These are phyloP conservation scores for Lucilia cuprina DNA, from an alignment of 1,140 invertebrate genomes.

Conservation along the genomic window DNA sequence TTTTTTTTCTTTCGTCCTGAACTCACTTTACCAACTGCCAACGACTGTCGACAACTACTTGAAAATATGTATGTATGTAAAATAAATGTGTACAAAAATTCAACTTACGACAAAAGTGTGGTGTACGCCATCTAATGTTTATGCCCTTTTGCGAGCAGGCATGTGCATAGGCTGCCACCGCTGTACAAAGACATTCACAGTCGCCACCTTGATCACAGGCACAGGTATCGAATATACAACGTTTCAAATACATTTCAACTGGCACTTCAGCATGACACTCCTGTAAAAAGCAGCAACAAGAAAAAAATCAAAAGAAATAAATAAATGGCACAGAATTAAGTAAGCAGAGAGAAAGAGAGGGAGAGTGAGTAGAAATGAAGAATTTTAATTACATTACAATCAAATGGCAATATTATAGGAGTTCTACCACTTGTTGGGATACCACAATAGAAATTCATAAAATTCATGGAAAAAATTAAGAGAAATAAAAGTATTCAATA, in stretches of 20 bases:
- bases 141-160: conserved; percentile 77
- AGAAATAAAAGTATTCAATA: conserved; percentile 1
- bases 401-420: neutral
- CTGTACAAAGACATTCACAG: conserved; percentile 89
- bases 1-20: neutral
- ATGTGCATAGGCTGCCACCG: conserved; percentile 84
- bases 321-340: neutral
- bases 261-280: conserved; percentile 81
- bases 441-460: neutral
- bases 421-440: too few species aligned
- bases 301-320: neutral
- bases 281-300: conserved; percentile 1
- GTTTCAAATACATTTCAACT: conserved; percentile 71
- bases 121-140: conserved; percentile 80
- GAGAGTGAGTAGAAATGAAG: conserved; percentile 1
- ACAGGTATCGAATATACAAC: conserved; percentile 83
- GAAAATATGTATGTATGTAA: neutral
- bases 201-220: conserved; percentile 88
- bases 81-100: neutral
- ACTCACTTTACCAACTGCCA: neutral
- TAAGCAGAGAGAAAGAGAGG: neutral
- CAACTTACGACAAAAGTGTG: conserved; percentile 81
- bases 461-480: neutral
- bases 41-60: neutral
- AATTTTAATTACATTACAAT: conserved; percentile 37